These are phyloP conservation scores for Crossaster papposus DNA, from an alignment of 53 echinoderm and acorn worm genomes.

Conservation along the genomic window DNA sequence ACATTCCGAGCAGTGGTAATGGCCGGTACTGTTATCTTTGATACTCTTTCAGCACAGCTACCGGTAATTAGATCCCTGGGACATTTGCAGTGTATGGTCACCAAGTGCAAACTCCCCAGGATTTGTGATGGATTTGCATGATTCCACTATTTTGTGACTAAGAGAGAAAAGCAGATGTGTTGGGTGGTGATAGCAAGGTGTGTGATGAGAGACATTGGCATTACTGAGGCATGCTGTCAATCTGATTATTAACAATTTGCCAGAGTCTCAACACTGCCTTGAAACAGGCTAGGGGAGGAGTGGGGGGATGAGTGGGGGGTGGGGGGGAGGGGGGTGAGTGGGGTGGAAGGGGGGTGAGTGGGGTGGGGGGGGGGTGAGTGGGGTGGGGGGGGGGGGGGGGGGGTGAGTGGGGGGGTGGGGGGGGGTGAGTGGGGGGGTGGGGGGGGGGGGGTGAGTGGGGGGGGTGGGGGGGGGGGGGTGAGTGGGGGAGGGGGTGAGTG, in stretches of 20 bases:
- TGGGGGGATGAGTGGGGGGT: not conserved
- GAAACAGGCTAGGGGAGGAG: not conserved
- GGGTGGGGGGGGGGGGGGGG: no score
- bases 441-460: no score
- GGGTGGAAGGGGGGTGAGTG: no score
- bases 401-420: no score
- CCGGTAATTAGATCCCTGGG: not conserved
- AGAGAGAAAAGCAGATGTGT: slow-evolving; percentile 55
- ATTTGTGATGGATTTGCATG: slow-evolving; percentile 18
- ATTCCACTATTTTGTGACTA: slow-evolving; percentile 44
- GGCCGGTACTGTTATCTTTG: not conserved
- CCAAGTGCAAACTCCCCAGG: slow-evolving; percentile 20
- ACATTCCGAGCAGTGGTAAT: no score
- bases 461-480: not conserved
- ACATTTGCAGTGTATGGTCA: not conserved
- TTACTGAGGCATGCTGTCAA: slow-evolving; percentile 41
- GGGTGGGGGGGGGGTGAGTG: no score
- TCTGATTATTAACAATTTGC: slow-evolving; percentile 18
- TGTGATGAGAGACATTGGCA: slow-evolving; percentile 40
- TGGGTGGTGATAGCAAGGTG: slow-evolving; percentile 23
- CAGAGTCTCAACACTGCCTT: slow-evolving; percentile 31
- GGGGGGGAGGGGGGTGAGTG: not conserved
- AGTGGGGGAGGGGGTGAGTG: no score
- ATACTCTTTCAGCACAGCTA: slow-evolving; percentile 10
- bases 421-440: no score